Conservation (phyloP, 2,113 vertebrate species). For the Prinia subflava region DNA sequence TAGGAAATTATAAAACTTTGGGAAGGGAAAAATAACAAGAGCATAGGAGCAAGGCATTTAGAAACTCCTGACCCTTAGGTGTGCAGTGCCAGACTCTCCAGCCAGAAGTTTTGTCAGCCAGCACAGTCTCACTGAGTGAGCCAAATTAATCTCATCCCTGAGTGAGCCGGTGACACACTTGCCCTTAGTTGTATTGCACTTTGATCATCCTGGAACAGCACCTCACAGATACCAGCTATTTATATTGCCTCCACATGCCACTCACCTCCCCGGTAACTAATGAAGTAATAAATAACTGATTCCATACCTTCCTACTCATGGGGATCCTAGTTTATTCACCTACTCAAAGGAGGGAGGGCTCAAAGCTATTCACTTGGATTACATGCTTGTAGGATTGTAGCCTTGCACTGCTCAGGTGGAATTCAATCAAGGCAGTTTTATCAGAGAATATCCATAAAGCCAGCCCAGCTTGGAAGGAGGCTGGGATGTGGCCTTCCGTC, state of each 20-base stretch:
- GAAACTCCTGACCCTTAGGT: neutral
- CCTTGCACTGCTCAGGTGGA: neutral
- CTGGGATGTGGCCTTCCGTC: neutral
- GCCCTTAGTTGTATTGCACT: constrained; percentile 31
- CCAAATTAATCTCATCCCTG: fast-evolving
- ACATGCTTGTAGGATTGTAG: neutral
- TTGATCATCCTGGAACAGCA: constrained; percentile 15
- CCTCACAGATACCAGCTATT: neutral
- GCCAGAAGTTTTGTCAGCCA: neutral
- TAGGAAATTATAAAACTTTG: neutral
- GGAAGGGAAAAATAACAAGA: neutral
- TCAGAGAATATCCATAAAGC: fast-evolving
- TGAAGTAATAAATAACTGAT: neutral
- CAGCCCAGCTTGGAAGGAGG: neutral
- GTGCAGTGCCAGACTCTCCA: neutral
- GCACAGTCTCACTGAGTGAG: neutral
- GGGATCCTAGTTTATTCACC: neutral
- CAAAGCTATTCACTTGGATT: neutral
- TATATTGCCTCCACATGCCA: neutral
- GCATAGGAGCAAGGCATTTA: neutral
- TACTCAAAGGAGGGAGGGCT: neutral
- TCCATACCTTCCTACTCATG: neutral
- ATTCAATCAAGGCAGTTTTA: neutral
- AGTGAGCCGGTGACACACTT: neutral
- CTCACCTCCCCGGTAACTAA: neutral